These are phyloP conservation scores for Platerodrilus igneus DNA, from an alignment of 2,888 invertebrate genomes.

Conservation along the genomic window DNA sequence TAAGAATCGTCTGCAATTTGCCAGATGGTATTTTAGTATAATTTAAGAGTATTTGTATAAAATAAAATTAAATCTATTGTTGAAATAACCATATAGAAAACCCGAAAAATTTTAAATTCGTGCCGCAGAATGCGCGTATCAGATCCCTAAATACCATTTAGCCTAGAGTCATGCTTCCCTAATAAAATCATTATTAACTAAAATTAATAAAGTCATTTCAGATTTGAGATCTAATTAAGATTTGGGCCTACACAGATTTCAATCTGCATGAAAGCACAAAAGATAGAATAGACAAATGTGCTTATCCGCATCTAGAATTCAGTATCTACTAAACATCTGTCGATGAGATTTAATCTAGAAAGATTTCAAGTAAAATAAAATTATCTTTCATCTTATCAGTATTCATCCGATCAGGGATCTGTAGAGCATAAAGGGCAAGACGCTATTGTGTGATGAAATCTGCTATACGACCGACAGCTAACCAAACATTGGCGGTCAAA, in stretches of 20 bases:
- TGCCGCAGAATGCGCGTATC: conserved; percentile 20
- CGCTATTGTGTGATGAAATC: conserved; percentile 37
- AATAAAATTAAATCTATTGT: conserved; percentile 13
- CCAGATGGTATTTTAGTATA: conserved; percentile 16
- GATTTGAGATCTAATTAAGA: conserved; percentile 23
- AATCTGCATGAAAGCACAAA: conserved; percentile 10
- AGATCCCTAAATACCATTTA: conserved; percentile 10
- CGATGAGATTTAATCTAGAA: conserved; percentile 21
- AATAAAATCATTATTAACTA: background rate
- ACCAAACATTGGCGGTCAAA: conserved; percentile 64
- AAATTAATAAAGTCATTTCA: conserved; percentile 14
- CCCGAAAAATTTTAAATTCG: conserved; percentile 23
- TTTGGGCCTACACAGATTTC: conserved; percentile 9
- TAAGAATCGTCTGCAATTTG: conserved; percentile 17
- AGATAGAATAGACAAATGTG: conserved; percentile 18
- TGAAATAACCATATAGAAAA: conserved; percentile 16
- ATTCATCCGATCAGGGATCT: conserved; percentile 39
- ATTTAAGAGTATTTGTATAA: conserved; percentile 22
- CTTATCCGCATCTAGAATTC: conserved; percentile 23
- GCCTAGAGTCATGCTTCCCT: conserved; percentile 3
- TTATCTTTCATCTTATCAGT: conserved; percentile 40
- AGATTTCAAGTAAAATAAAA: conserved; percentile 18
- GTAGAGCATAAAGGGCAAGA: conserved; percentile 35
- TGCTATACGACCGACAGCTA: conserved; percentile 53
- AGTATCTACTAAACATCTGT: conserved; percentile 26